Base-by-base conservation (phyloP, 2,797 vertebrate species). In the Stomatorhinus walkeri region DNA sequence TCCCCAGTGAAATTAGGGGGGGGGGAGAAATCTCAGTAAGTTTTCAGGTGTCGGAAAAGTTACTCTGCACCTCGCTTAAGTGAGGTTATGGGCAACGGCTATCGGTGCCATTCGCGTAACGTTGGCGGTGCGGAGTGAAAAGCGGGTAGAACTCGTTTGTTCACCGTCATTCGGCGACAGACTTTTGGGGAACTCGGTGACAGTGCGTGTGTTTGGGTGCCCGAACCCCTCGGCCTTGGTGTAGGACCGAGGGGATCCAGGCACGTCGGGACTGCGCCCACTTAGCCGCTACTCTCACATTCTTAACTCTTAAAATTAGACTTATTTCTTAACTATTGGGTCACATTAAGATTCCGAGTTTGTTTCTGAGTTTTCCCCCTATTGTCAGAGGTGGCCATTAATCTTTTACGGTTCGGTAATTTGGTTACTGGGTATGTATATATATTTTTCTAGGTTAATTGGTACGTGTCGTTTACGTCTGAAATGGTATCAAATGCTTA, bases 1-100 rank as follows among this genome's bases (percentile, higher is more conserved):
- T 51, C 40, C 51, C 22, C 87, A 22, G 54, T 87, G 59, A 56
- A 56, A 56, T 22, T 52, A 64, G 79, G 49, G 3, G 36, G 1
- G 19, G 28, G 28, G n/a, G n/a, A n/a, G 88, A 24, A 88, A 28
- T 76, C 87, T 90, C 46, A 49, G 32, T 51, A 40, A 16, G 83
- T 16, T 90, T 89, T 92, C 86, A 91, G 91, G 92, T 88, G 90
- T 93, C 91, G 90, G 92, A 93, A 48, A 48, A 94, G 93, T 89
- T 89, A 90, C 92, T 92, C 89, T 87, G 4, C 88, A 90, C 89
- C 85, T 76, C 40, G 88, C 85, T 87, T 91, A 90, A 91, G 91
- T 14, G 19, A 49, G 19, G 9, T 51, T 22, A 83, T 46, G 46
- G 40, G 22, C 81, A 4, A 3, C 3, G 16, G 8, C 14, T 9